phyloP scores from a whole-genome alignment of 2,888 invertebrate species.

The Euproctis similis region DNA sequence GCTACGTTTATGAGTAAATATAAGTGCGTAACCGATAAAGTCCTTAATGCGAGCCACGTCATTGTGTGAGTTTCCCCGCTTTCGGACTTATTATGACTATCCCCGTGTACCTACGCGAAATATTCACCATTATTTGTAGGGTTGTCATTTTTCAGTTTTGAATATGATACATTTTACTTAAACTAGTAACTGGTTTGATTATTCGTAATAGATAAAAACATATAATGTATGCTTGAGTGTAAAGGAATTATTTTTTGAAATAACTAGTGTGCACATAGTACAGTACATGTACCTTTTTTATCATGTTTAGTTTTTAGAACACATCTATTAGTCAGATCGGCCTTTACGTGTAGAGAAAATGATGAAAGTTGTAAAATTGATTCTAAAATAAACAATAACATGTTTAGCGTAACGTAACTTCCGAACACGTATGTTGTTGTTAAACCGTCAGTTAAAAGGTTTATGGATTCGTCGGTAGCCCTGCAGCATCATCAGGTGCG shows the following conservation, averaged over 20 bases:
- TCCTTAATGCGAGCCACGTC: constrained; percentile 30
- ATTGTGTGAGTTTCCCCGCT: constrained; percentile 30
- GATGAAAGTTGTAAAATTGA: constrained; percentile 22
- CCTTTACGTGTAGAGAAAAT: constrained; percentile 9
- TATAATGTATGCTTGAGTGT: no score
- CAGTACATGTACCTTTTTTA: no score
- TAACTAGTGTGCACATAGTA: no score
- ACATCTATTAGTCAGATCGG: constrained; percentile 6
- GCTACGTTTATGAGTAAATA: constrained; percentile 63
- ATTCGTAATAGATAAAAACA: no score
- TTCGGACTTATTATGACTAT: constrained; percentile 36
- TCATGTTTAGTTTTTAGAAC: no score
- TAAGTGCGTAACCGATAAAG: constrained; percentile 68
- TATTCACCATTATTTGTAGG: constrained; percentile 29
- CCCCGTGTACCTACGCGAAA: constrained; percentile 21
- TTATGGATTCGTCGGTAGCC: constrained; percentile 21
- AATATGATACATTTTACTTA: no score
- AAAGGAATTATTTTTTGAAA: no score
- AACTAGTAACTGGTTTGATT: no score
- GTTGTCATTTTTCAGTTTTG: constrained; percentile 22
- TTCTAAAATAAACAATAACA: constrained; percentile 19
- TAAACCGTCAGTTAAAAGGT: constrained; percentile 21
- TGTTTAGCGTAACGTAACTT: constrained; percentile 22
- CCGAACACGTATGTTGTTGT: constrained; percentile 21
- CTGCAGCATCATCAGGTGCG: constrained; percentile 15